Evolutionary conservation across 2,797 vertebrate genomes (phyloP), one percentile per base, ranked within the genome.

Genomic region (Sebastes steindachneri): DNA sequence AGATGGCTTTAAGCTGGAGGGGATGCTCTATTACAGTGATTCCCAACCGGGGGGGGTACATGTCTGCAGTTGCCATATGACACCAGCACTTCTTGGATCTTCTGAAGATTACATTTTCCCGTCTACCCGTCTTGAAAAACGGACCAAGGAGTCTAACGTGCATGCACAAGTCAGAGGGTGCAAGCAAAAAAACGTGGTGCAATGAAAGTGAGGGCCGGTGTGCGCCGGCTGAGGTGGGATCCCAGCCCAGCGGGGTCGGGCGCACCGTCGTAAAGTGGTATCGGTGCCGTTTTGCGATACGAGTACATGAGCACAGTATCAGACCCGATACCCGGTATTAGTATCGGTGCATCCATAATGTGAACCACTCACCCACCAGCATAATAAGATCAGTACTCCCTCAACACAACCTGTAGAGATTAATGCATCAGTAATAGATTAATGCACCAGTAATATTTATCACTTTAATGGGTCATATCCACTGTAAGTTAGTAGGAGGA

Each of bases 401-500:
- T 76, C 33, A 25, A 57, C 48, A 64, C 15, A 17, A 31, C 67
- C 59, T 67, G 59, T 55, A 79, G 74, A 2, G 15, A 48, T 48
- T 48, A 48, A 48, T 77, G 66, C 73, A 63, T 71, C 35, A 19
- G 64, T 69, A 37, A 37, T 37, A 48, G 15, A 48, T 48, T 48
- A 48, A 48, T 77, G 69, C 73, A 63, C 65, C 35, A 19, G 64
- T 69, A 63, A 79, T 48, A 54, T 68, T 58, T 41, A 41, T 41
- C 58, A 73, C 74, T 72, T 79, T 51, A 51, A 77, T 68, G 70
- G 76, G 45, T 75, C 59, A 6, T 79, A 82, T 85, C 74, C 29
- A 80, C 41, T 74, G 70, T 62, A 63, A 71, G 51, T 31, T 26
- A 33, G 62, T 54, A 64, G 48, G 21, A 70, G 51, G 60, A 74